Percentiles rank a stretch among this genome's conserved stretches.
Conservation (phyloP, 2,113 vertebrate genomes). For the Taxidea taxus region DNA sequence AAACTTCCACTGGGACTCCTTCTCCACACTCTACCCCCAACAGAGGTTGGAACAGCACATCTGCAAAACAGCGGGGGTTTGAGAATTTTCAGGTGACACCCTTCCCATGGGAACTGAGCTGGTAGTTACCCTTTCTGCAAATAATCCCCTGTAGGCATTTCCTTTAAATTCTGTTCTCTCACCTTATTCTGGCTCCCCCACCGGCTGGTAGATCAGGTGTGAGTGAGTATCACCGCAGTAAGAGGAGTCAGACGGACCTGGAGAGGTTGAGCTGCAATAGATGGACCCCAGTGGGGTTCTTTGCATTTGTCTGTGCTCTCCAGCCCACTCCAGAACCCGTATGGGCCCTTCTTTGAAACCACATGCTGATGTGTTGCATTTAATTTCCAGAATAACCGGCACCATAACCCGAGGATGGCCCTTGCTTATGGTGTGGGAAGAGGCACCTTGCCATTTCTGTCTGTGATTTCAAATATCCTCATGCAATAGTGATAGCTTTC, state of each 20-base stretch:
- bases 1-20: not conserved
- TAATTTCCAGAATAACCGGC: conserved; percentile 55
- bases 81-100: not conserved
- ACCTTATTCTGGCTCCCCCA: not conserved
- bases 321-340: not conserved
- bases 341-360: conserved; percentile 33
- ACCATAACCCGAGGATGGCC: conserved; percentile 30
- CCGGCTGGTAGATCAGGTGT: not conserved
- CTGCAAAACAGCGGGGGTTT: not conserved
- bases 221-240: not conserved
- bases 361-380: not conserved
- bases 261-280: conserved; percentile 10
- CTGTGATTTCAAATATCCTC: conserved; percentile 66
- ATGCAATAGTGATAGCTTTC: conserved; percentile 30
- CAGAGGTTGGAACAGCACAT: not conserved
- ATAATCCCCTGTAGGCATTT: not conserved
- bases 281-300: not conserved
- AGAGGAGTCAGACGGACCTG: not conserved
- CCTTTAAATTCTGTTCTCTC: not conserved
- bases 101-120: not conserved
- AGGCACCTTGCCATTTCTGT: conserved; percentile 62
- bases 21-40: not conserved
- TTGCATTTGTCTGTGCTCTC: not conserved
- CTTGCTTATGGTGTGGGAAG: conserved; percentile 36
- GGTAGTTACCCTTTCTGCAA: not conserved